A percentile compares a stretch with the other conserved stretches of the same genome.
Evolutionary conservation across 2,797 vertebrate species (phyloP).

Genomic region (Melanotaenia parkinsoni): DNA sequence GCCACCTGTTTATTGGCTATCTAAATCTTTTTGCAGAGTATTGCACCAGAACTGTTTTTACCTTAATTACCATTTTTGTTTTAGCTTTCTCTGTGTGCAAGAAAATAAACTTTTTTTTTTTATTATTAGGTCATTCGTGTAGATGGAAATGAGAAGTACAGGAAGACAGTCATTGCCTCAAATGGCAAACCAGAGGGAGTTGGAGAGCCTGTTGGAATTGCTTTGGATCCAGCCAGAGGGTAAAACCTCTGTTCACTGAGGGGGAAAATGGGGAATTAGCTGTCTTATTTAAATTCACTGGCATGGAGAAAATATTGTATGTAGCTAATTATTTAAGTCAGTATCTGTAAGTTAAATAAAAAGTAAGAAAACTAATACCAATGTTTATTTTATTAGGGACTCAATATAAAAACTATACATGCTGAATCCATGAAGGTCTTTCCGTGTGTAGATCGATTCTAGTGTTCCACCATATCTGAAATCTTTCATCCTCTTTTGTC

Average conservation of each 20-base stretch:
- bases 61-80: not conserved
- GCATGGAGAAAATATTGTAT: too few relatives aligned
- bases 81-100: not conserved
- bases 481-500: not conserved
- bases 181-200: constrained; percentile 78
- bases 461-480: not conserved
- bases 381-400: not conserved
- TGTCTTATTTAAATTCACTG: not conserved
- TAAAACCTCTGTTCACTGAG: constrained; percentile 45
- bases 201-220: constrained; percentile 78
- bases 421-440: not conserved
- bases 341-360: too few relatives aligned
- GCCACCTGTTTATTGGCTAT: not conserved
- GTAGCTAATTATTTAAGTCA: too few relatives aligned
- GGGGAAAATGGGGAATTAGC: not conserved
- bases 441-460: not conserved
- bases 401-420: not conserved
- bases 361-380: too few relatives aligned
- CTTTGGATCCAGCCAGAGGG: constrained; percentile 81
- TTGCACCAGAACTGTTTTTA: not conserved
- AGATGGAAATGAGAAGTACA: constrained; percentile 78
- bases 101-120: not conserved
- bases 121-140: constrained; percentile 78
- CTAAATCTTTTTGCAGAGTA: not conserved
- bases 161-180: constrained; percentile 77